Conservation (phyloP, 2,797 vertebrate genomes). For the Anguilla megastoma region DNA sequence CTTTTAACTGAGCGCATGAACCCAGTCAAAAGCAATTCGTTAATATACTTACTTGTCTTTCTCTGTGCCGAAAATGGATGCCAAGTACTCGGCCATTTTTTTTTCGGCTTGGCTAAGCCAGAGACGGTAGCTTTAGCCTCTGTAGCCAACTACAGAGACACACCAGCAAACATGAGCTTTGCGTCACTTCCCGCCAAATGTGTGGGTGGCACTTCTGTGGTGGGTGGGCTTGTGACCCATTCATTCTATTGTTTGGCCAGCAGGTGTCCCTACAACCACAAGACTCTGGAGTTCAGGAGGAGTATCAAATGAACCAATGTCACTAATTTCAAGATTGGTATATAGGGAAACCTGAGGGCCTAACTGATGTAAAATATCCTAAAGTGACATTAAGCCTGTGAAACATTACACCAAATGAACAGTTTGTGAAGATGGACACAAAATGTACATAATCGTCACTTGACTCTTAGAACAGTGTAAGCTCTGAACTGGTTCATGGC, state of each 20-base stretch:
- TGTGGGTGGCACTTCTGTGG: background rate
- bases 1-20: background rate
- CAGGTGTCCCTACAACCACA: background rate
- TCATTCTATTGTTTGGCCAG: background rate
- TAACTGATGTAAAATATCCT: background rate
- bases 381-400: background rate
- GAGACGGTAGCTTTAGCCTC: background rate
- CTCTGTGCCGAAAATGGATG: constrained; percentile 97
- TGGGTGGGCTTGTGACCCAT: background rate
- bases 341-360: background rate
- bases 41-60: constrained; percentile 91
- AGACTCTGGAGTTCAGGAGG: background rate
- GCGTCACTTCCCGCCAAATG: constrained; percentile 15
- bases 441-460: too few species aligned
- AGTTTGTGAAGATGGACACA: too few species aligned
- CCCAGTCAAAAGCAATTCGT: background rate
- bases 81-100: constrained; percentile 96
- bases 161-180: background rate
- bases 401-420: background rate
- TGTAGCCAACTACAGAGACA: background rate
- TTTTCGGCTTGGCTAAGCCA: background rate
- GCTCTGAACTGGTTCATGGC: too few species aligned
- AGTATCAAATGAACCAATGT: background rate
- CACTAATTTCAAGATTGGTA: background rate
- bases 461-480: too few species aligned